A percentile compares a stretch with the other conserved stretches of the same genome.
Conservation (phyloP, 2,113 vertebrate species). For the Oxyura jamaicensis region DNA sequence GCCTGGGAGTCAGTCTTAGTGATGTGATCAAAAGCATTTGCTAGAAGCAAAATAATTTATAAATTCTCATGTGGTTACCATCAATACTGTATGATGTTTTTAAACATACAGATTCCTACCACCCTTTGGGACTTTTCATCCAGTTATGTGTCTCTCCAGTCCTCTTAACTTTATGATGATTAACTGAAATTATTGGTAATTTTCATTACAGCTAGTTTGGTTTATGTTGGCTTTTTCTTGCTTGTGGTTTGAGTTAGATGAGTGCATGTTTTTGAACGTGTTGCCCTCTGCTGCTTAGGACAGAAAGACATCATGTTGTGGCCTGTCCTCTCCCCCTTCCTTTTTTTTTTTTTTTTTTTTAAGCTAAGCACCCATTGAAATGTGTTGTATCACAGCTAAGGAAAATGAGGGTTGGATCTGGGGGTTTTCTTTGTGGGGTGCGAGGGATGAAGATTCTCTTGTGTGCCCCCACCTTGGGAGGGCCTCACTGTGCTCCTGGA, state of each 20-base stretch:
- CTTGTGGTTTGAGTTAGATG: neutral
- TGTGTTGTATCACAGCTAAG: neutral
- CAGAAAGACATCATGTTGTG: neutral
- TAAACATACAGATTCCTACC: neutral
- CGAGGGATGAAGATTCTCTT: neutral
- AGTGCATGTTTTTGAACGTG: neutral
- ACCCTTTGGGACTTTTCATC: neutral
- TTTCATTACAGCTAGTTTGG: neutral
- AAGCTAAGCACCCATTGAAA: neutral
- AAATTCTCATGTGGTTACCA: neutral
- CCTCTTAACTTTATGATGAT: neutral
- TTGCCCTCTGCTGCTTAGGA: neutral
- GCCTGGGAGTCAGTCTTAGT: neutral
- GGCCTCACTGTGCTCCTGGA: neutral
- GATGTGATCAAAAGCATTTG: neutral
- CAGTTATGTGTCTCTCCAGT: neutral
- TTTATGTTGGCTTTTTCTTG: neutral
- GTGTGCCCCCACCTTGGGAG: rapidly evolving
- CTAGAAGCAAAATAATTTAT: neutral
- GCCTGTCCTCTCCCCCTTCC: neutral
- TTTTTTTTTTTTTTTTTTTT: neutral
- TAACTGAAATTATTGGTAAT: neutral
- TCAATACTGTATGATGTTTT: neutral
- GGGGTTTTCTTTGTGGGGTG: neutral
- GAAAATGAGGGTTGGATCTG: neutral